Evolutionary conservation across 1,140 invertebrate genomes (phyloP).

Genomic region (Drosophila pectinifera): DNA sequence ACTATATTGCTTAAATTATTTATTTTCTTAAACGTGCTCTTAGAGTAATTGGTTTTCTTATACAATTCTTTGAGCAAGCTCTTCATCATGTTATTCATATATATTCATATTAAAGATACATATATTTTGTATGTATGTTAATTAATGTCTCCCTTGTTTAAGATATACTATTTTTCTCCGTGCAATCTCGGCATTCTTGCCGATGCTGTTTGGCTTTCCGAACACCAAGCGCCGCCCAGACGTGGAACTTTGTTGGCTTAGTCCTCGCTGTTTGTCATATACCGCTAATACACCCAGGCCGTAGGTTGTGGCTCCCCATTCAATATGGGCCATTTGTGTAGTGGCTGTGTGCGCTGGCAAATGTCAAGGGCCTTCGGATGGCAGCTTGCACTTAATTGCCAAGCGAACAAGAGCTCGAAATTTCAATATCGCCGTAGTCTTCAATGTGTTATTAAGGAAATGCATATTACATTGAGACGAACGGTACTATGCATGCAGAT

Average conservation of each 20-base stretch:
- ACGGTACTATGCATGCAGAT: not conserved
- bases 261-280: constrained; percentile 67
- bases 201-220: constrained; percentile 6
- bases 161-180: not conserved
- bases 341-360: constrained; percentile 26
- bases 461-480: constrained; percentile 45
- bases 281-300: constrained; percentile 73
- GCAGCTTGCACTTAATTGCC: constrained; percentile 77
- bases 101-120: too few relatives aligned
- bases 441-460: constrained; percentile 56
- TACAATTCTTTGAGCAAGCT: too few relatives aligned
- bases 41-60: too few relatives aligned
- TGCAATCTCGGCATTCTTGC: constrained; percentile 9
- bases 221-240: constrained; percentile 30
- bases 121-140: too few relatives aligned
- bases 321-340: constrained; percentile 20
- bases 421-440: constrained; percentile 66
- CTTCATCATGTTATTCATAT: too few relatives aligned
- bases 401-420: constrained; percentile 54
- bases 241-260: constrained; percentile 53
- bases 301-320: constrained; percentile 54
- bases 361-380: constrained; percentile 55
- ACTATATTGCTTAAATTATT: not conserved
- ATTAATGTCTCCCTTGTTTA: too few relatives aligned
- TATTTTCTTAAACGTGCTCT: not conserved